Conservation (phyloP, 2,113 vertebrate genomes). For the Chlorodrepanis virens region DNA sequence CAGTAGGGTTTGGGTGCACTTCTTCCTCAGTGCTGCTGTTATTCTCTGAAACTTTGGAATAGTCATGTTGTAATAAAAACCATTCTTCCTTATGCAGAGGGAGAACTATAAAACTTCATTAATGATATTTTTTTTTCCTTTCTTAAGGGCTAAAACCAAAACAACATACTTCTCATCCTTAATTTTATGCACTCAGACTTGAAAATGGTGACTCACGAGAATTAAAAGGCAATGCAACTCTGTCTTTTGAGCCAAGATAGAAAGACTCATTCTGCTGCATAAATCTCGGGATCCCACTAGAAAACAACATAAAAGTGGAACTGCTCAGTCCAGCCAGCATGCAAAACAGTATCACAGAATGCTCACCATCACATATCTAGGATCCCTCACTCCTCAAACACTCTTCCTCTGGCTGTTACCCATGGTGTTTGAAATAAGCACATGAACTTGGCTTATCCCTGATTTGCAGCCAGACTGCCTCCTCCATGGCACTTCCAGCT, state of each 20-base stretch:
- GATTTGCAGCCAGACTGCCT: background rate
- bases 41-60: background rate
- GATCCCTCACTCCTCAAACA: background rate
- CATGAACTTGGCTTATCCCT: background rate
- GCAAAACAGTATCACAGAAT: background rate
- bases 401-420: background rate
- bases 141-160: background rate
- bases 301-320: background rate
- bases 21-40: background rate
- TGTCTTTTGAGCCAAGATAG: background rate
- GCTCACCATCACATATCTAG: background rate
- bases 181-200: background rate
- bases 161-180: background rate
- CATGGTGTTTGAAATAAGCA: background rate
- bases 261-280: background rate
- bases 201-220: background rate
- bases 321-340: background rate
- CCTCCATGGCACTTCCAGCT: background rate
- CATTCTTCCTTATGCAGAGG: background rate
- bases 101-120: background rate
- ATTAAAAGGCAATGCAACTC: background rate
- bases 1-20: background rate
- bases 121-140: background rate
- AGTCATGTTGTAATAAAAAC: background rate
- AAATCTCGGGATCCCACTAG: background rate